Percentiles rank a stretch among this genome's conserved stretches.
Conservation (phyloP, 1,140 invertebrate species). For the Meteorus sp. region DNA sequence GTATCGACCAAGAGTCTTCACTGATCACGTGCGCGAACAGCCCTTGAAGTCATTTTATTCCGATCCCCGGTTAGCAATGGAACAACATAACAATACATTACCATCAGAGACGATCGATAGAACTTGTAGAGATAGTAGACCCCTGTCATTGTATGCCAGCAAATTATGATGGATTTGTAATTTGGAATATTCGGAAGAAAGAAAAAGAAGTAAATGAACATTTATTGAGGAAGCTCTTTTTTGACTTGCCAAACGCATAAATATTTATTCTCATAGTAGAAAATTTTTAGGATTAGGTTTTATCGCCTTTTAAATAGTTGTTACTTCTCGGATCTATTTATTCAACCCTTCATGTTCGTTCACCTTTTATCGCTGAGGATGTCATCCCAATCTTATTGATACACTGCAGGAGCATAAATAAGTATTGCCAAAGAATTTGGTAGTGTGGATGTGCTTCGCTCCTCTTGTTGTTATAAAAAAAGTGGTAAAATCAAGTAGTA, state of each 20-base stretch:
- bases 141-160: conserved; percentile 45
- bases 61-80: conserved; percentile 45
- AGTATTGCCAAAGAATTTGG: conserved; percentile 13
- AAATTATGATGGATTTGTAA: conserved; percentile 34
- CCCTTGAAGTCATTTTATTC: conserved; percentile 48
- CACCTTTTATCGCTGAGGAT: no score
- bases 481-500: conserved; percentile 12
- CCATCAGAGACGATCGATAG: conserved; percentile 13
- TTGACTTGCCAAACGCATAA: conserved; percentile 11
- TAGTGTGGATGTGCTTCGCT: conserved; percentile 1
- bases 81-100: conserved; percentile 33
- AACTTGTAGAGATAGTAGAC: conserved; percentile 42
- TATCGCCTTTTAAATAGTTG: not conserved
- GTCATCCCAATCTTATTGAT: no score
- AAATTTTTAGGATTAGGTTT: conserved; percentile 5
- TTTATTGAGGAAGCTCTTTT: not conserved
- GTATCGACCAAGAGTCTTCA: conserved; percentile 42
- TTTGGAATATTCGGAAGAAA: not conserved
- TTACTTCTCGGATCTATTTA: not conserved
- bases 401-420: not conserved
- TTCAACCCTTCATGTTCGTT: not conserved
- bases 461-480: conserved; percentile 4
- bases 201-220: not conserved
- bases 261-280: not conserved
- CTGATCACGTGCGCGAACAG: conserved; percentile 47